Evolutionary conservation across 2,888 invertebrate species (phyloP), one percentile per base, ranked within the genome.

Genomic region (Kryphioiulus occultus): DNA sequence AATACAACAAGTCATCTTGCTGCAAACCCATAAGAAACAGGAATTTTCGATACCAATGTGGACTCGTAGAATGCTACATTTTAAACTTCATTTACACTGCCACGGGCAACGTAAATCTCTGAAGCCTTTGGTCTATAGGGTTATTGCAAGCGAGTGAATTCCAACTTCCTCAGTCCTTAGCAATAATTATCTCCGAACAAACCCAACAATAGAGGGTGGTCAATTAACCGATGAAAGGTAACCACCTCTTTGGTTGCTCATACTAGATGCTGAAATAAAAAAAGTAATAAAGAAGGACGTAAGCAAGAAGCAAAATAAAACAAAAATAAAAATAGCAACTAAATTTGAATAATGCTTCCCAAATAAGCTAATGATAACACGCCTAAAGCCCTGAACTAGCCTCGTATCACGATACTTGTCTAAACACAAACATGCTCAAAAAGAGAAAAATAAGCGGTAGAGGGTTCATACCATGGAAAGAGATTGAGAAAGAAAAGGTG

Each of bases 221-320:
- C 35, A 85, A 39, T 85, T 85, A 85, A 85, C 26, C 35, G 85
- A 42, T 85, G 85, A 85, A 39, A 85, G 85, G 7, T 26, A 39
- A 39, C 39, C 15, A 44, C 39, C 85, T 42, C 85, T 85, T 85
- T 85, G 85, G 44, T 85, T 85, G 32, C 44, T 85, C 85, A 85
- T 44, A 85, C 85, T 85, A 85, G 85, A 22, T 42, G 85, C 85
- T 85, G 85, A 85, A 85, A 85, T n/a, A 42, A 85, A 85, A 84
- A 84, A 78, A 22, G 26, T 12, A 85, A 85, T 17, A 85, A 39
- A 39, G 39, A 85, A 22, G 42, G 35, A 9, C 15, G n/a, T 85
- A 39, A 85, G 39, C 85, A 39, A 85, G 19, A 22, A 19, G 39
- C 15, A 39, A 85, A 85, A 85, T 26, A 12, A 42, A 44, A 85